Percentiles rank a stretch among this genome's conserved stretches.
Conservation (phyloP, 2,113 vertebrate genomes). For the Heteronetta atricapilla region DNA sequence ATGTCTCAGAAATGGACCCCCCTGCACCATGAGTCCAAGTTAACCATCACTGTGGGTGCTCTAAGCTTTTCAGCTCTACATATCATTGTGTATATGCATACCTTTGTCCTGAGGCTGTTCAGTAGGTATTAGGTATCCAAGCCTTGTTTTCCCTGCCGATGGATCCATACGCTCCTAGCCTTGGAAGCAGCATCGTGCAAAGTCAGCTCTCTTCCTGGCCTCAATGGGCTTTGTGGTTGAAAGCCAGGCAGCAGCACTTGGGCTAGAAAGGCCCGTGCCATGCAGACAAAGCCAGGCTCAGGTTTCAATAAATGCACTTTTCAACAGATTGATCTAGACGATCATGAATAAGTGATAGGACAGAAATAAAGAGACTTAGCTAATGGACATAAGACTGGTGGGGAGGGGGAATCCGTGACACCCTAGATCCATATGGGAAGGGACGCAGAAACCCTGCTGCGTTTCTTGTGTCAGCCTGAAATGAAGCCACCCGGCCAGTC, state of each 20-base stretch:
- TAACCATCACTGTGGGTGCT: background rate
- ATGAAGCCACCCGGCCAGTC: background rate
- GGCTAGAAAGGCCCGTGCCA: background rate
- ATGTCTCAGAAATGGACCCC: background rate
- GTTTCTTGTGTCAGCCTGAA: slow-evolving; percentile 5
- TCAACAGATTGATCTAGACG: slow-evolving; percentile 59
- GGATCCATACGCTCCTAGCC: background rate
- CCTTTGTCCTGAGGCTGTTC: background rate
- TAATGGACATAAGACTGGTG: slow-evolving; percentile 57
- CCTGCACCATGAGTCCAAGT: background rate
- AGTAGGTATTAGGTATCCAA: background rate
- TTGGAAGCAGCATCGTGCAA: background rate
- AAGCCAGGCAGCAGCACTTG: background rate
- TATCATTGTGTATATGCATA: background rate
- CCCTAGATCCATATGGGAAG: background rate
- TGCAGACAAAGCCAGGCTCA: slow-evolving; percentile 43
- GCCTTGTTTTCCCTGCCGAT: background rate
- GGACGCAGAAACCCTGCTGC: slow-evolving; percentile 7
- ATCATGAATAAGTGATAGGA: slow-evolving; percentile 75
- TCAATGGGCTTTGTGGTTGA: slow-evolving; percentile 14
- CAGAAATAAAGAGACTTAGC: slow-evolving; percentile 46
- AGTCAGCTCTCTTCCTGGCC: background rate
- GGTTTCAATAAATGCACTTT: slow-evolving; percentile 72
- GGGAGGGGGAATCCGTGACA: background rate
- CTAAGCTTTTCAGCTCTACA: background rate